These are phyloP conservation scores for Atherinomorus stipes DNA, from an alignment of 2,113 vertebrate species.

Conservation along the genomic window DNA sequence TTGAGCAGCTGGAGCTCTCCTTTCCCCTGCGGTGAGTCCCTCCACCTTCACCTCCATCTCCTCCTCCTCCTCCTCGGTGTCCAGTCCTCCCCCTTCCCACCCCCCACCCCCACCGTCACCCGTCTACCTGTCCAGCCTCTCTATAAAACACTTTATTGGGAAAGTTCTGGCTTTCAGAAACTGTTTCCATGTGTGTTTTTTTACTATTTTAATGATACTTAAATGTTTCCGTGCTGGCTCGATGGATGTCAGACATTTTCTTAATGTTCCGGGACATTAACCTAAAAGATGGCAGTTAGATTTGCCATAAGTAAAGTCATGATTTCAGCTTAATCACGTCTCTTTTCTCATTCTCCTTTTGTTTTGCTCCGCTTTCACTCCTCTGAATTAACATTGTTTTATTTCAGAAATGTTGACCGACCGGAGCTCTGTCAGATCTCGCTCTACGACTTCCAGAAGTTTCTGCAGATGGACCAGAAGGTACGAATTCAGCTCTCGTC, in stretches of 20 bases:
- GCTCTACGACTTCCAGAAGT: constrained; percentile 90
- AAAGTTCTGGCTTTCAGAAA: constrained; percentile 8
- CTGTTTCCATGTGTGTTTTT: constrained; percentile 19
- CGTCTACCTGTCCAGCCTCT: not conserved
- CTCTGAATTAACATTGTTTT: constrained; percentile 6
- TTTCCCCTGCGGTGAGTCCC: constrained; percentile 87
- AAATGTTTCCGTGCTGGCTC: constrained; percentile 2
- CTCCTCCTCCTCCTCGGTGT: constrained; percentile 32
- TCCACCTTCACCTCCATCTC: constrained; percentile 38
- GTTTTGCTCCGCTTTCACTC: not conserved
- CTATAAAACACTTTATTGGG: not conserved
- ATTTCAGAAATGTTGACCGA: constrained; percentile 86
- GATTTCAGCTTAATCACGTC: constrained; percentile 9
- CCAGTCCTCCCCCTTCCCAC: constrained; percentile 1
- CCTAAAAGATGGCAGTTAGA: constrained; percentile 2
- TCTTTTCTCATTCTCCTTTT: not conserved
- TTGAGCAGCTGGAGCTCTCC: constrained; percentile 89
- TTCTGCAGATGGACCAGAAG: constrained; percentile 90
- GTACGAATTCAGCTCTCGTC: constrained; percentile 56
- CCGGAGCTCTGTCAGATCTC: constrained; percentile 88
- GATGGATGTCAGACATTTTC: not conserved
- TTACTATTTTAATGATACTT: not conserved
- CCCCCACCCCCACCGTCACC: not conserved
- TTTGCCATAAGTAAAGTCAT: not conserved
- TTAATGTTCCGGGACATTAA: constrained; percentile 1